A percentile compares a stretch with the other conserved stretches of the same genome.
These are phyloP conservation scores for Sinelater perroti DNA, from an alignment of 2,888 invertebrate species.

Conservation along the genomic window DNA sequence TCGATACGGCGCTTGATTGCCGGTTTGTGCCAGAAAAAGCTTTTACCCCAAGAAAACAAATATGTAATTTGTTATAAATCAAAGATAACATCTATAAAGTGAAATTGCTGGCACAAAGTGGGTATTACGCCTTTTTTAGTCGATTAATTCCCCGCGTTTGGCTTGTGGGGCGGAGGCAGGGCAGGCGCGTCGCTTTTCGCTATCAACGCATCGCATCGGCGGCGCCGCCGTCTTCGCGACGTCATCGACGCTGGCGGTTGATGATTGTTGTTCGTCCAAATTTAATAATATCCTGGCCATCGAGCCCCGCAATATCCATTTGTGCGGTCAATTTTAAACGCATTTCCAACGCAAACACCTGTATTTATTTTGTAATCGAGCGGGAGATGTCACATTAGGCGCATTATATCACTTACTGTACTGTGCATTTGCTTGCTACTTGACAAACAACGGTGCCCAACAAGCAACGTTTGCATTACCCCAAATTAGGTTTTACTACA, in stretches of 20 bases:
- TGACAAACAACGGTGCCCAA: too few relatives aligned
- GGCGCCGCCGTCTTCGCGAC: too few relatives aligned
- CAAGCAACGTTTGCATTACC: too few relatives aligned
- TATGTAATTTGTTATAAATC: constrained; percentile 57
- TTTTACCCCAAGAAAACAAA: constrained; percentile 47
- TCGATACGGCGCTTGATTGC: constrained; percentile 32
- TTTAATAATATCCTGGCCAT: constrained; percentile 6
- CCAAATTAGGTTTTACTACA: too few relatives aligned
- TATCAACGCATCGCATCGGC: constrained; percentile 35
- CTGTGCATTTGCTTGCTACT: constrained; percentile 43
- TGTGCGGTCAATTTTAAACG: constrained; percentile 52
- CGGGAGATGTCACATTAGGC: constrained; percentile 43
- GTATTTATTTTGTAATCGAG: constrained; percentile 50
- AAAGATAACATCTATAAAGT: constrained; percentile 56
- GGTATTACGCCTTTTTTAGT: constrained; percentile 39
- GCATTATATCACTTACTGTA: constrained; percentile 42
- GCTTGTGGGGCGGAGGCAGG: constrained; percentile 36
- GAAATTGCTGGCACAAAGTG: constrained; percentile 51
- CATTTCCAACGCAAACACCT: constrained; percentile 55
- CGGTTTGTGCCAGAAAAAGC: constrained; percentile 41
- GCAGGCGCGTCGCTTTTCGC: constrained; percentile 42
- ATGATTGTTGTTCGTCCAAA: constrained; percentile 3
- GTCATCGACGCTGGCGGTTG: background rate
- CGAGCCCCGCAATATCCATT: constrained; percentile 28
- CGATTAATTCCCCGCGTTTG: constrained; percentile 36